Percentiles rank a stretch among this genome's conserved stretches.
Conservation (phyloP, 35 echinoderm and acorn worm genomes). For the Ophioderma brevispina region DNA sequence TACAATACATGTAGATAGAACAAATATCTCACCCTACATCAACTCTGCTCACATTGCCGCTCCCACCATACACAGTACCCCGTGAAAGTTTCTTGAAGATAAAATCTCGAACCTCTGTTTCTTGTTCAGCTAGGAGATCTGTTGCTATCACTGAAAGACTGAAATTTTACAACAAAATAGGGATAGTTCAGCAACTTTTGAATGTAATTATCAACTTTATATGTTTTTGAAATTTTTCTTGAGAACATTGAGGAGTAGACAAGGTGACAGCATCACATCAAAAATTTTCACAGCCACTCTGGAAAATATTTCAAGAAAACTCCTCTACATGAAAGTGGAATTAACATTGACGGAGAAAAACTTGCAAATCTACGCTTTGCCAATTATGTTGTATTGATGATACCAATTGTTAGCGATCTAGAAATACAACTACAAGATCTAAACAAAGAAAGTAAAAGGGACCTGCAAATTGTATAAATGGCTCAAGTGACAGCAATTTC, state of each 20-base stretch:
- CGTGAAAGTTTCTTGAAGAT: constrained; percentile 84
- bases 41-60: constrained; percentile 73
- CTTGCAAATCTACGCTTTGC: no score
- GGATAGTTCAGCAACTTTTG: neutral
- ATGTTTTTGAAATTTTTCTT: neutral
- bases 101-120: constrained; percentile 72
- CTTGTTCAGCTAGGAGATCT: constrained; percentile 77
- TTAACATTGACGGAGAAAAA: no score
- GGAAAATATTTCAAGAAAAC: no score
- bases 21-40: constrained; percentile 70
- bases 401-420: no score
- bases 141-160: constrained; percentile 89
- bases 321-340: no score
- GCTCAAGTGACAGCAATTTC: no score
- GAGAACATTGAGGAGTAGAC: neutral
- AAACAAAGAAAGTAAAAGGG: no score
- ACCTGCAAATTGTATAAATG: no score
- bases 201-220: neutral
- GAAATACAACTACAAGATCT: no score
- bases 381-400: no score
- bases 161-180: neutral
- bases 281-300: no score
- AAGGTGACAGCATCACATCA: neutral
- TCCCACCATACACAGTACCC: constrained; percentile 93
- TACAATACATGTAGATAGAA: neutral